Evolutionary conservation across 2,797 vertebrate species (phyloP), one percentile per base, ranked within the genome.

Genomic region (Poeciliopsis paucimaculata): DNA sequence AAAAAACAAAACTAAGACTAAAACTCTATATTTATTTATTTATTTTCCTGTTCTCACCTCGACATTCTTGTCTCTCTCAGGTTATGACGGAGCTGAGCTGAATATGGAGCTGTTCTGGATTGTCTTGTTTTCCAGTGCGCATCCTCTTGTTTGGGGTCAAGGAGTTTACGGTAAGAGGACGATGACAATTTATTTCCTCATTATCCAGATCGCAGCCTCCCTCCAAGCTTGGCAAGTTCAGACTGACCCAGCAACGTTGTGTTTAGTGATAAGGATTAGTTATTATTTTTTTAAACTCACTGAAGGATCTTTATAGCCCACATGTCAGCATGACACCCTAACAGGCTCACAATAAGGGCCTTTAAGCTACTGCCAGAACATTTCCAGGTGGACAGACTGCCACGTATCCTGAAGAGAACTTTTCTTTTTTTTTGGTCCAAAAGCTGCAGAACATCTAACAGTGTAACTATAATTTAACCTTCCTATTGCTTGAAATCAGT

Each of bases 21-120:
- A 34, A 34, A 34, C 31, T 34, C 31, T 34, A 49, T 46, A 15
- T 72, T 16, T 51, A 49, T 73, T 34, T 51, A 34, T 72, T 45
- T 15, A 3, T 41, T 70, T 70, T 11, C 12, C 62, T 71, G 46
- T 75, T 68, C 46, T 78, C 72, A 77, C 57, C 57, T 26, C 10
- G 34, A 36, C 23, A 72, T 20, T 68, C 5, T 34, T 7, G 5
- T 80, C 36, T 72, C 34, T 86, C 45, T 77, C 41, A 96, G 96
- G 96, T 95, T 94, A 96, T 96, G 96, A 95, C 78, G 94, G 90
- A 94, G 89, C 89, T 88, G 92, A 94, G 93, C 88, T 96, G 94
- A 96, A 95, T 91, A 96, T 96, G 96, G 96, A 95, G 90, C 84
- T 95, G 93, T 93, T 95, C 89, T 96, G 96, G 96, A 95, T 96